phyloP scores from a whole-genome alignment of 2,888 invertebrate species.

The Psococerastis gibbosa region DNA sequence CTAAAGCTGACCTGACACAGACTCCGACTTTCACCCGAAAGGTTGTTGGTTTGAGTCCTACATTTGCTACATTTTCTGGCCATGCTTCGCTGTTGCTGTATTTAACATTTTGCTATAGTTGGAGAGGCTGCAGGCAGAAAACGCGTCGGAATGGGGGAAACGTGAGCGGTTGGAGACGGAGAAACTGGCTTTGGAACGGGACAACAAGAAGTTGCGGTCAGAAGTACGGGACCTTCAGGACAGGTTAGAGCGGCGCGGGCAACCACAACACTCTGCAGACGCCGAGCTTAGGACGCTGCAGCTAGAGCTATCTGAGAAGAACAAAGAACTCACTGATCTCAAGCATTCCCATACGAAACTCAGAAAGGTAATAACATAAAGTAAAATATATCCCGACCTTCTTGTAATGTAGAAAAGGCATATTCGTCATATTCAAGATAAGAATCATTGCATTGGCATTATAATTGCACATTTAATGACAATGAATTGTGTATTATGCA shows the following conservation, averaged over 20 bases:
- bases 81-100: no score
- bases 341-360: constrained; percentile 52
- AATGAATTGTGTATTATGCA: no score
- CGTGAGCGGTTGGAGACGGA: constrained; percentile 79
- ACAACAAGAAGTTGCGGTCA: constrained; percentile 60
- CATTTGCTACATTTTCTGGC: no score
- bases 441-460: no score
- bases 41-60: no score
- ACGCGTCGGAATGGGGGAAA: constrained; percentile 86
- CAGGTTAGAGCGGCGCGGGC: constrained; percentile 39
- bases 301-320: constrained; percentile 43
- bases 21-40: no score
- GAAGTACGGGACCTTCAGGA: constrained; percentile 54
- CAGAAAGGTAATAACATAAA: no score
- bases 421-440: no score
- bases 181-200: constrained; percentile 66
- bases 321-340: constrained; percentile 51
- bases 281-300: constrained; percentile 42
- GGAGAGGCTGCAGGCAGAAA: constrained; percentile 76
- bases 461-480: no score
- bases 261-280: constrained; percentile 41
- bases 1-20: no score
- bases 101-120: constrained; percentile 42
- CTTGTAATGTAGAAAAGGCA: no score
- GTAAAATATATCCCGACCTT: no score